phyloP scores from a whole-genome alignment of 37 sponge, comb jelly and placozoan species.

The Beroe forskalii region DNA sequence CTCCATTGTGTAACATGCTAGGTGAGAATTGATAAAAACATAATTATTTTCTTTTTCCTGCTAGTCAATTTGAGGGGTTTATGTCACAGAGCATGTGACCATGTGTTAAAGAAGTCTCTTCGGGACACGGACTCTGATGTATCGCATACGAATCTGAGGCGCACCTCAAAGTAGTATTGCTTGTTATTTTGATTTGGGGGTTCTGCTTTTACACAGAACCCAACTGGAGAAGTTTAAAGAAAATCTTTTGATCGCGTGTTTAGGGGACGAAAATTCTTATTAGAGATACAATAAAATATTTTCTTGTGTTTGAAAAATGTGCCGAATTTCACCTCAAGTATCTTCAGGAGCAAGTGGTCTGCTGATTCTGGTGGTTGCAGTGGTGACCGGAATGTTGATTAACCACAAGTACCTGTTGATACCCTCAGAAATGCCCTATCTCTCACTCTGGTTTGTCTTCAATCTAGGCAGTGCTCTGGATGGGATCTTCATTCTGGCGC shows the following conservation, averaged over 20 bases:
- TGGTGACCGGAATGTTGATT: not conserved
- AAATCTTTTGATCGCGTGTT: not conserved
- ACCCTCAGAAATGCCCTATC: not conserved
- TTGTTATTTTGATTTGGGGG: not conserved
- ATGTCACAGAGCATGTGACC: too few relatives aligned
- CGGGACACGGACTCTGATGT: too few relatives aligned
- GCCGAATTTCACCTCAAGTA: not conserved
- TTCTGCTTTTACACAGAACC: not conserved
- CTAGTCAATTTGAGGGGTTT: too few relatives aligned
- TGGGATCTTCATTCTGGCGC: not conserved
- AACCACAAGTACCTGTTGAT: not conserved
- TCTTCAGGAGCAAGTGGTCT: not conserved
- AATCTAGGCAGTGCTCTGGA: not conserved
- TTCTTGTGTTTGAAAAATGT: not conserved
- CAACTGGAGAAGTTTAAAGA: slow-evolving; percentile 31
- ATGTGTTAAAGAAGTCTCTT: too few relatives aligned
- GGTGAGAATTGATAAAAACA: too few relatives aligned
- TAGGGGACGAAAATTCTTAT: not conserved
- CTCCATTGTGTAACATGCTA: too few relatives aligned
- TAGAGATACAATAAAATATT: not conserved
- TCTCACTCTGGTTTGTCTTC: slow-evolving; percentile 7
- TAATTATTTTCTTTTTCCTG: too few relatives aligned
- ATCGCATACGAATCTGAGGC: too few relatives aligned
- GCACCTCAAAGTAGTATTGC: too few relatives aligned
- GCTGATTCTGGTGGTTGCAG: not conserved